phyloP scores from a whole-genome alignment of 2,888 invertebrate genomes.

The Gnatocerus cornutus region DNA sequence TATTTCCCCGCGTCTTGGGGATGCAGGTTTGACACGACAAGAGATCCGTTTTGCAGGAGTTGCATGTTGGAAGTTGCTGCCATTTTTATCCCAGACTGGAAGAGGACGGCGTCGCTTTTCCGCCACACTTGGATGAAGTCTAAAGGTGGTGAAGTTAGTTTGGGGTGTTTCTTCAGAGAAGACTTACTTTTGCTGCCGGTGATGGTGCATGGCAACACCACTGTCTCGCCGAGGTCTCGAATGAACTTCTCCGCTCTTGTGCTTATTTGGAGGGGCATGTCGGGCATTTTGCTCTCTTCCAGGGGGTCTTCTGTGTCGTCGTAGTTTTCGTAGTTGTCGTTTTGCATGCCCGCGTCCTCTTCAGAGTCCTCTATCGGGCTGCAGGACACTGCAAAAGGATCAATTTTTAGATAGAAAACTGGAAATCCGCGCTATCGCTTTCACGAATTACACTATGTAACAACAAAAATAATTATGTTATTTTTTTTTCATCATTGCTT shows the following conservation, averaged over 20 bases:
- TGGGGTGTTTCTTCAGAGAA: no score
- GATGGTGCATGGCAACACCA: conserved; percentile 66
- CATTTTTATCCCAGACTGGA: conserved; percentile 56
- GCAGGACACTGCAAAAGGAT: conserved; percentile 42
- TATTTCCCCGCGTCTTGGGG: conserved; percentile 35
- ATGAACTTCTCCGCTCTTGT: conserved; percentile 56
- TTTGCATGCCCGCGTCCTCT: conserved; percentile 54
- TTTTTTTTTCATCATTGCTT: no score
- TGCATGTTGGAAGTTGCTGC: conserved; percentile 53
- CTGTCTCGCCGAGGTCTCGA: conserved; percentile 61
- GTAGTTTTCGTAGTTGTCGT: conserved; percentile 61
- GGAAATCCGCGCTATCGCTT: no score
- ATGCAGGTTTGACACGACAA: conserved; percentile 52
- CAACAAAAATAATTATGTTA: no score
- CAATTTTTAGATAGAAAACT: neutral
- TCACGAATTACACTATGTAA: no score
- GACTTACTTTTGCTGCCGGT: conserved; percentile 40
- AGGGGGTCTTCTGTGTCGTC: conserved; percentile 43
- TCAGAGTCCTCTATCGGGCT: conserved; percentile 51
- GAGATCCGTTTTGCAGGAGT: conserved; percentile 49
- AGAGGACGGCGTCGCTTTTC: conserved; percentile 50
- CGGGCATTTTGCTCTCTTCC: conserved; percentile 11
- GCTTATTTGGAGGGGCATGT: conserved; percentile 42
- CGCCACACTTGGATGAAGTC: conserved; percentile 59
- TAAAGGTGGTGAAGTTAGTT: conserved; percentile 10